These are phyloP conservation scores for Trissolcus japonicus DNA, from an alignment of 2,888 invertebrate species.

Conservation along the genomic window DNA sequence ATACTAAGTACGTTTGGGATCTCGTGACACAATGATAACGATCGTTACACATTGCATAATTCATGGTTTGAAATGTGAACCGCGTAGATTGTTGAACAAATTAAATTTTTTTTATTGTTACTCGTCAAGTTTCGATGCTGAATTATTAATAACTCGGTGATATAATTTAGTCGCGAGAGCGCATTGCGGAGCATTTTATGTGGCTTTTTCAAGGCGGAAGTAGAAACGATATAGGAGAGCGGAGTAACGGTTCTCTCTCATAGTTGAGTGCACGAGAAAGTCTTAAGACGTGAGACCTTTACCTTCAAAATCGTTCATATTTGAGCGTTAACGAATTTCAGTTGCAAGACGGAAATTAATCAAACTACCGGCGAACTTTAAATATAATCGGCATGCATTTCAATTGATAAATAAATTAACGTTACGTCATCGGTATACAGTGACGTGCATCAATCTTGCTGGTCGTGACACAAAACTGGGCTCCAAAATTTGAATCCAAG, in stretches of 20 bases:
- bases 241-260: conserved; percentile 47
- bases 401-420: neutral
- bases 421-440: no score
- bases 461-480: no score
- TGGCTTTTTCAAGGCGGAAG: conserved; percentile 42
- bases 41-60: no score
- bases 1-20: no score
- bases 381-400: conserved; percentile 7
- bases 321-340: conserved; percentile 23
- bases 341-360: conserved; percentile 6
- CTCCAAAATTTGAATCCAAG: no score
- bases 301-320: conserved; percentile 45
- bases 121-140: neutral
- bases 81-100: neutral
- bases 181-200: conserved; percentile 21
- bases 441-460: no score
- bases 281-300: conserved; percentile 43
- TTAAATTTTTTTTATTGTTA: conserved; percentile 7
- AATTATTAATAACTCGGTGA: conserved; percentile 20
- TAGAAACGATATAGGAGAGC: conserved; percentile 42
- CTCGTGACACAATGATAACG: no score
- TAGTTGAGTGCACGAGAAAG: conserved; percentile 48
- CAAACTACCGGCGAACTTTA: conserved; percentile 6
- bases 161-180: conserved; percentile 27
- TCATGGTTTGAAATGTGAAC: neutral